These are phyloP conservation scores for Myotis pilosus DNA, from an alignment of 2,797 vertebrate genomes.

Conservation along the genomic window DNA sequence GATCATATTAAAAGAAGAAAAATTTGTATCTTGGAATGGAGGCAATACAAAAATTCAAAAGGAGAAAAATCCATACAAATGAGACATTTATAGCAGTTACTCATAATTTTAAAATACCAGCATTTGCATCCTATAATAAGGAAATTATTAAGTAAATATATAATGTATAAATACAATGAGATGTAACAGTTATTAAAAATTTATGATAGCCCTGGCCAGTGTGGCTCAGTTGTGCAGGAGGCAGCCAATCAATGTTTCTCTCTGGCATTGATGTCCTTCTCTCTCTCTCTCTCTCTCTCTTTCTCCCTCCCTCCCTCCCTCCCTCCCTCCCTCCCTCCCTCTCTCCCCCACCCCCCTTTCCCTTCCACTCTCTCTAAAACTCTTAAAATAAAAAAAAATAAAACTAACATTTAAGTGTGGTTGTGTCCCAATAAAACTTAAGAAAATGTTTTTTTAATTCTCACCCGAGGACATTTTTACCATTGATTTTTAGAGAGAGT, in stretches of 20 bases:
- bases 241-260: background rate
- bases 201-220: background rate
- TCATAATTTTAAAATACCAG: conserved; percentile 16
- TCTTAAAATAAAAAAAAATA: background rate
- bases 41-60: conserved; percentile 49
- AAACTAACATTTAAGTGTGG: background rate
- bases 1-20: background rate
- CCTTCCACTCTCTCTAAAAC: background rate
- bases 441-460: background rate
- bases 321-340: too few relatives aligned
- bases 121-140: background rate
- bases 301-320: too few relatives aligned
- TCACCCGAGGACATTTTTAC: too few relatives aligned
- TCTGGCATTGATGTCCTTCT: background rate
- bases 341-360: too few relatives aligned
- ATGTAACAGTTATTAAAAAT: background rate
- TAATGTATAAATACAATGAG: background rate
- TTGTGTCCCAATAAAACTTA: background rate
- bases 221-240: background rate
- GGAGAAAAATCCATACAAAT: conserved; percentile 33
- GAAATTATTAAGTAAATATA: conserved; percentile 32
- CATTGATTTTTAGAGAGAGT: too few relatives aligned
- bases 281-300: background rate
- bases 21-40: background rate
- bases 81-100: conserved; percentile 42